Conservation (phyloP, 2,888 invertebrate genomes). For the Pseudococcus longispinus region DNA sequence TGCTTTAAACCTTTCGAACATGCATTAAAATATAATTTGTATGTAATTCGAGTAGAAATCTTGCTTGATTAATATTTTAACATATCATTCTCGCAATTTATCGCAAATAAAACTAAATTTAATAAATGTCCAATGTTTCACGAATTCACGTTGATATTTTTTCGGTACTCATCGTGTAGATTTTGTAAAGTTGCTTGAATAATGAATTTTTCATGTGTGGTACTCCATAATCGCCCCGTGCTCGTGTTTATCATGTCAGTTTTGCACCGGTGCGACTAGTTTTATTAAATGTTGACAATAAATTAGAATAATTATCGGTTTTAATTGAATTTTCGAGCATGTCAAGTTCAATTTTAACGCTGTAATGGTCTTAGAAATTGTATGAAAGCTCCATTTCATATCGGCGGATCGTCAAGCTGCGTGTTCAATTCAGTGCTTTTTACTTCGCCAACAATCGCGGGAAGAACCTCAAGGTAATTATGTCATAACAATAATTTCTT, state of each 20-base stretch:
- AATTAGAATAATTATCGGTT: conserved; percentile 31
- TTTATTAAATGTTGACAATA: conserved; percentile 44
- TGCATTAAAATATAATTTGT: no score
- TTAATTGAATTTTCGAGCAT: neutral
- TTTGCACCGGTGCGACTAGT: conserved; percentile 54
- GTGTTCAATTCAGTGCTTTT: conserved; percentile 13
- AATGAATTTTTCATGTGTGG: conserved; percentile 15
- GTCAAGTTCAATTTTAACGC: neutral
- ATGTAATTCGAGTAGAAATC: neutral
- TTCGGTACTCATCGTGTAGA: neutral
- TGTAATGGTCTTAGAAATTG: conserved; percentile 4
- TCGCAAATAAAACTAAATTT: neutral
- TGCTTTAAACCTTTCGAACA: no score
- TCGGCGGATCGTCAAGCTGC: conserved; percentile 1
- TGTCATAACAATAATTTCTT: conserved; percentile 46
- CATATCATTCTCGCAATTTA: neutral
- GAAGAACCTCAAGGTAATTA: conserved; percentile 53
- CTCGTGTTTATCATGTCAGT: conserved; percentile 54
- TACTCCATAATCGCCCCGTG: conserved; percentile 51
- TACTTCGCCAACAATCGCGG: conserved; percentile 32
- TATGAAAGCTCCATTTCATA: neutral
- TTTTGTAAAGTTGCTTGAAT: neutral
- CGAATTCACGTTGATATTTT: neutral
- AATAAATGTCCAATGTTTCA: neutral
- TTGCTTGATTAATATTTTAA: neutral